Percentiles rank a stretch among this genome's conserved stretches.
phyloP scores from a whole-genome alignment of 2,113 vertebrate species.

The Emydocephalus ijimae region DNA sequence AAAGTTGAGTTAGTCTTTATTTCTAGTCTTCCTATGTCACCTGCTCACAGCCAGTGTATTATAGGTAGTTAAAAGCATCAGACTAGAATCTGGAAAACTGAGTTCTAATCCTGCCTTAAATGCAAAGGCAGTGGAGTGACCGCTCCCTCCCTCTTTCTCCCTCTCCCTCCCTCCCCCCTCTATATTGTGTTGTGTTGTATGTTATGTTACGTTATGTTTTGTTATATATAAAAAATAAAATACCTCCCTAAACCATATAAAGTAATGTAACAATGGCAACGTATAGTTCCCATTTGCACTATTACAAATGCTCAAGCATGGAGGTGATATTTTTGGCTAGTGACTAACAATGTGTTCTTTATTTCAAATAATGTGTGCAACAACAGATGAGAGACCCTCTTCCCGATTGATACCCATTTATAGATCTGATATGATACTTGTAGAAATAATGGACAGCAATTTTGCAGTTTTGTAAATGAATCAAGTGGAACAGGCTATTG shows the following conservation, averaged over 20 bases:
- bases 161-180: neutral
- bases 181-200: no score
- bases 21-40: neutral
- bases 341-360: neutral
- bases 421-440: neutral
- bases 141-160: no score
- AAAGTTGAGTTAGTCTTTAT: neutral
- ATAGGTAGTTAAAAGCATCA: neutral
- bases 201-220: no score
- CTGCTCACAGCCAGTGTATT: neutral
- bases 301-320: neutral
- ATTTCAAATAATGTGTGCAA: neutral
- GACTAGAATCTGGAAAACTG: neutral
- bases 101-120: neutral
- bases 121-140: neutral
- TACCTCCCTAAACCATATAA: neutral
- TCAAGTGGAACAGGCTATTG: neutral
- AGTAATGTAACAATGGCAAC: neutral
- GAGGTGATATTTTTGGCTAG: neutral
- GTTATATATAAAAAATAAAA: neutral
- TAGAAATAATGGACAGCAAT: neutral
- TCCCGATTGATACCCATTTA: neutral
- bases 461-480: neutral
- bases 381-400: neutral
- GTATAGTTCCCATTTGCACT: neutral